These are phyloP conservation scores for Apodemus speciosus DNA, from an alignment of 2,113 vertebrate species.

Conservation along the genomic window DNA sequence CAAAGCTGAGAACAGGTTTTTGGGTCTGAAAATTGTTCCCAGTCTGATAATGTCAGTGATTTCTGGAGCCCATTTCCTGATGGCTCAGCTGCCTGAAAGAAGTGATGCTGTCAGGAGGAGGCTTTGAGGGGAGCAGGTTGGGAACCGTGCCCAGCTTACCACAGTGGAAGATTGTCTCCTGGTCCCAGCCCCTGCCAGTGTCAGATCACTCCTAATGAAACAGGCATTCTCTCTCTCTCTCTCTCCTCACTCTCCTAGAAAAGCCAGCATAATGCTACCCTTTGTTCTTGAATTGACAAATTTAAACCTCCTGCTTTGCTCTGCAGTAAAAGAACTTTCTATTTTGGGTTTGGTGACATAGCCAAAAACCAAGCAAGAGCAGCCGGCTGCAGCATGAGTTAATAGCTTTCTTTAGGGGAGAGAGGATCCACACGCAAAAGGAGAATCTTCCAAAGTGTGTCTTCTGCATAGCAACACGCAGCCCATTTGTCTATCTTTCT, in stretches of 20 bases:
- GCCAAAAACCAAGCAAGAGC: conserved; percentile 69
- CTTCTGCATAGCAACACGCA: conserved; percentile 46
- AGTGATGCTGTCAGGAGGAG: conserved; percentile 51
- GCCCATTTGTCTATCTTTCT: conserved; percentile 35
- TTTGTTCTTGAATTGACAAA: conserved; percentile 78
- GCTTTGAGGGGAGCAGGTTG: neutral
- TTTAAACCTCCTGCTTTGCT: conserved; percentile 72
- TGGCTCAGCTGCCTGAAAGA: conserved; percentile 68
- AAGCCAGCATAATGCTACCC: conserved; percentile 63
- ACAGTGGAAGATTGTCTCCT: conserved; percentile 63
- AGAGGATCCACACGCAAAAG: conserved; percentile 47
- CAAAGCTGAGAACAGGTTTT: conserved; percentile 33
- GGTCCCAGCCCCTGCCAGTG: conserved; percentile 46
- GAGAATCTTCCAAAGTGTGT: conserved; percentile 38
- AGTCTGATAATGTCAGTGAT: conserved; percentile 59
- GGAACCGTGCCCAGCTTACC: conserved; percentile 47
- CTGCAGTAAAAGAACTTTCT: conserved; percentile 76
- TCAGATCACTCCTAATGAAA: conserved; percentile 61
- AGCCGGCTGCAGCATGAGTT: conserved; percentile 62
- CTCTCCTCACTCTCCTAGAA: neutral
- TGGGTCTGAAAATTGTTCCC: conserved; percentile 40
- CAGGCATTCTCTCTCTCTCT: conserved; percentile 58
- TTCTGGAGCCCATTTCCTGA: conserved; percentile 48
- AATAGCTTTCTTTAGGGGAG: conserved; percentile 67
- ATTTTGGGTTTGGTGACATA: conserved; percentile 71